A percentile compares a stretch with the other conserved stretches of the same genome.
Evolutionary conservation across 2,797 vertebrate species (phyloP).

Genomic region (Centroberyx gerrardi): DNA sequence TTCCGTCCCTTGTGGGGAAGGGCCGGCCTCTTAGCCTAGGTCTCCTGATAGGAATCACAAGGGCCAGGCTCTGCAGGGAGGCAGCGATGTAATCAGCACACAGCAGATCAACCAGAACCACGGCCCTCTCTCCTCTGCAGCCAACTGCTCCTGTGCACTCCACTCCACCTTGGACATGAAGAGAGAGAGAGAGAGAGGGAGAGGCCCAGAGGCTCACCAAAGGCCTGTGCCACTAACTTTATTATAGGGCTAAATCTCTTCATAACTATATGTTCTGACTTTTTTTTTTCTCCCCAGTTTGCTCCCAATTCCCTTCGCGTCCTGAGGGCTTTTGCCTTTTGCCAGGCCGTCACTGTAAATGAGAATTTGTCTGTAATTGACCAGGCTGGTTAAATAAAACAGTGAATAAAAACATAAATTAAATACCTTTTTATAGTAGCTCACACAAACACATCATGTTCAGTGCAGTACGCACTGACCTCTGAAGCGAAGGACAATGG

Average conservation of each 20-base stretch:
- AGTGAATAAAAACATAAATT: not conserved
- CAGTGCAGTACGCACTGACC: conserved; percentile 3
- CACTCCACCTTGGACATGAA: not conserved
- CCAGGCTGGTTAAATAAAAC: not conserved
- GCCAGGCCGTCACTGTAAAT: not conserved
- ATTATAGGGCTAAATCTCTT: not conserved
- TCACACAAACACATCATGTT: not conserved
- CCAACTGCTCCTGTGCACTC: conserved; percentile 12
- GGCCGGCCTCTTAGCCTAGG: conserved; percentile 45
- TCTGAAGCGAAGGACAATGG: conserved; percentile 4
- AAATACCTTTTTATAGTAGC: not conserved
- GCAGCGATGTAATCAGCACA: conserved; percentile 50
- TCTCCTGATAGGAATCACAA: conserved; percentile 80
- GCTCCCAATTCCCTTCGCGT: not conserved
- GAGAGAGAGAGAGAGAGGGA: not conserved
- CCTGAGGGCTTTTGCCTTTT: no score
- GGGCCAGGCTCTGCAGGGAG: conserved; percentile 49
- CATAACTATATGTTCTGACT: not conserved
- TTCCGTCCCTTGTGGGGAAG: conserved; percentile 62
- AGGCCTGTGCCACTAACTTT: not conserved
- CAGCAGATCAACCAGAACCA: conserved; percentile 9
- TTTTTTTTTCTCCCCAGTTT: not conserved
- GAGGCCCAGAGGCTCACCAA: not conserved
- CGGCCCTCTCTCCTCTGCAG: not conserved
- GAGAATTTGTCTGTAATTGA: not conserved